Evolutionary conservation across 2,113 vertebrate genomes (phyloP).

Genomic region (Chaetodon trifascialis): DNA sequence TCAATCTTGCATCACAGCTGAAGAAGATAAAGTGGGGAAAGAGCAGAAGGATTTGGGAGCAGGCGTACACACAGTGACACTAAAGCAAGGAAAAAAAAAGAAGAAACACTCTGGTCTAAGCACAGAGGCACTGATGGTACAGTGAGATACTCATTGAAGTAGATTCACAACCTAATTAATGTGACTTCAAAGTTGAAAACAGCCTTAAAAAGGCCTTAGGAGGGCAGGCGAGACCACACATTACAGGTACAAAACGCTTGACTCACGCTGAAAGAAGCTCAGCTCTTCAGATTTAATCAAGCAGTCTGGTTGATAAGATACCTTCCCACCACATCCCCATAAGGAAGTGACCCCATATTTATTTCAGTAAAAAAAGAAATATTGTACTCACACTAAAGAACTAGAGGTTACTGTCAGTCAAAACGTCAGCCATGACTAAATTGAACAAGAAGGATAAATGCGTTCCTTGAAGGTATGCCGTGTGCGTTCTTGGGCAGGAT

Average conservation of each 20-base stretch:
- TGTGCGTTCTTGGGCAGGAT: constrained; percentile 67
- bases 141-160: constrained; percentile 7
- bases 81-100: constrained; percentile 38
- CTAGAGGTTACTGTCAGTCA: constrained; percentile 25
- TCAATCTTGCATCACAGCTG: constrained; percentile 48
- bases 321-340: neutral
- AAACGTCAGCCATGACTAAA: constrained; percentile 40
- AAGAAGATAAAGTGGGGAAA: constrained; percentile 52
- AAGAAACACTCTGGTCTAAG: constrained; percentile 5
- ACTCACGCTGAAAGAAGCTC: neutral
- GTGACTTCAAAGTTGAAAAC: neutral
- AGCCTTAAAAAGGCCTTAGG: neutral
- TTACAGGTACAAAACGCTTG: constrained; percentile 13
- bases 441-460: constrained; percentile 40
- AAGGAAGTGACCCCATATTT: neutral
- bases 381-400: constrained; percentile 16
- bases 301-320: constrained; percentile 30
- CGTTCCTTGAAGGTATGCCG: constrained; percentile 47
- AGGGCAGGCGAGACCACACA: constrained; percentile 34
- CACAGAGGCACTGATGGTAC: constrained; percentile 16
- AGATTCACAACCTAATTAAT: constrained; percentile 24
- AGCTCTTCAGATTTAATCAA: constrained; percentile 44
- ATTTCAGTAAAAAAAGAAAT: constrained; percentile 42
- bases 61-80: constrained; percentile 19
- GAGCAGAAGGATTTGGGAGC: constrained; percentile 49